These are phyloP conservation scores for Pangasianodon hypophthalmus DNA, from an alignment of 2,113 vertebrate species.

Conservation along the genomic window DNA sequence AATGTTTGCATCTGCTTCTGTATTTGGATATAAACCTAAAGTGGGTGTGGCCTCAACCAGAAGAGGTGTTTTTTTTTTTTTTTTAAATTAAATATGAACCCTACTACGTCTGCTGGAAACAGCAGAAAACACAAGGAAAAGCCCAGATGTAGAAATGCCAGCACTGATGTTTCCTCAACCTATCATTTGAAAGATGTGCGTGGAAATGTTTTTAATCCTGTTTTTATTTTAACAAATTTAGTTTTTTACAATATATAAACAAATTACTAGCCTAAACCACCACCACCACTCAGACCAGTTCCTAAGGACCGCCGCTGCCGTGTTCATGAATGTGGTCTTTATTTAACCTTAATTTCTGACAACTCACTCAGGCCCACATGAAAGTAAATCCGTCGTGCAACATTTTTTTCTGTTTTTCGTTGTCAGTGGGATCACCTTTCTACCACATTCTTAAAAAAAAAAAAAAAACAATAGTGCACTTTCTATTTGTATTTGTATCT, in stretches of 20 bases:
- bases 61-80: neutral
- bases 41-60: neutral
- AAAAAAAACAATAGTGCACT: too few relatives aligned
- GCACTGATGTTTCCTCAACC: neutral
- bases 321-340: neutral
- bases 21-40: neutral
- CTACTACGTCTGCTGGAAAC: neutral
- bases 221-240: neutral
- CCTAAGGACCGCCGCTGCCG: neutral
- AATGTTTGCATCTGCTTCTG: neutral
- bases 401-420: neutral
- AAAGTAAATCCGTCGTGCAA: neutral
- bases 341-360: neutral
- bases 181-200: neutral
- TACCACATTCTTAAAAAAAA: too few relatives aligned
- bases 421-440: too few relatives aligned
- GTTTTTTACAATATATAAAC: neutral
- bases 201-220: neutral
- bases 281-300: neutral
- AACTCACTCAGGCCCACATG: neutral
- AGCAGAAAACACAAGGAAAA: neutral
- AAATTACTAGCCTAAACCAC: neutral
- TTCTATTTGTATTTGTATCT: too few relatives aligned
- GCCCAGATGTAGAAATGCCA: neutral
- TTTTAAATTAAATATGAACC: neutral